These are phyloP conservation scores for Drosophila incognita DNA, from an alignment of 2,888 invertebrate genomes.

Conservation along the genomic window DNA sequence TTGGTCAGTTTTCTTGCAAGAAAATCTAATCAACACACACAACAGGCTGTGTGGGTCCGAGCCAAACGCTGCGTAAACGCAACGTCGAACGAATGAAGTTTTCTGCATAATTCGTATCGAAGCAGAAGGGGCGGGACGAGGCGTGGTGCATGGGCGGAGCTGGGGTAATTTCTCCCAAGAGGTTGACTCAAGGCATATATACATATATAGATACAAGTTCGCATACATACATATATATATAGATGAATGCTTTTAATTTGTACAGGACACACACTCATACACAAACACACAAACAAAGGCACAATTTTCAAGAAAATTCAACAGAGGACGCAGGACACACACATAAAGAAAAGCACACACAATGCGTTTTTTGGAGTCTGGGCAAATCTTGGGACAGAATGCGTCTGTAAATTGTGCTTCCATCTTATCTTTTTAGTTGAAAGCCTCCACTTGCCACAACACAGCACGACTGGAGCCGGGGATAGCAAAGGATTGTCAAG, in stretches of 20 bases:
- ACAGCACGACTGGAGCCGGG: slow-evolving; percentile 1
- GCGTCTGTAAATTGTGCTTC: slow-evolving; percentile 62
- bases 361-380: slow-evolving; percentile 45
- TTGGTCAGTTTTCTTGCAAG: slow-evolving; percentile 81
- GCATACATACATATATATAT: slow-evolving; percentile 1
- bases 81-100: slow-evolving; percentile 65
- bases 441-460: slow-evolving; percentile 52
- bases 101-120: slow-evolving; percentile 72
- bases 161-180: slow-evolving; percentile 73
- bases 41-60: slow-evolving; percentile 30
- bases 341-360: slow-evolving; percentile 9
- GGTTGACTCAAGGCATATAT: slow-evolving; percentile 35
- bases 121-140: neutral
- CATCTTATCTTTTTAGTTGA: slow-evolving; percentile 78
- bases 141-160: slow-evolving; percentile 6
- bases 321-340: slow-evolving; percentile 30
- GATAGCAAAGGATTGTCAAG: slow-evolving; percentile 41
- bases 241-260: slow-evolving; percentile 78
- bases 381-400: slow-evolving; percentile 68
- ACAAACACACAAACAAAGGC: slow-evolving; percentile 40
- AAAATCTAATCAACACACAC: slow-evolving; percentile 79
- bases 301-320: slow-evolving; percentile 77
- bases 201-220: slow-evolving; percentile 1
- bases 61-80: slow-evolving; percentile 71
- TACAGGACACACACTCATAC: slow-evolving; percentile 46